These are phyloP conservation scores for Eristalinus aeneus DNA, from an alignment of 2,888 invertebrate species.

Conservation along the genomic window DNA sequence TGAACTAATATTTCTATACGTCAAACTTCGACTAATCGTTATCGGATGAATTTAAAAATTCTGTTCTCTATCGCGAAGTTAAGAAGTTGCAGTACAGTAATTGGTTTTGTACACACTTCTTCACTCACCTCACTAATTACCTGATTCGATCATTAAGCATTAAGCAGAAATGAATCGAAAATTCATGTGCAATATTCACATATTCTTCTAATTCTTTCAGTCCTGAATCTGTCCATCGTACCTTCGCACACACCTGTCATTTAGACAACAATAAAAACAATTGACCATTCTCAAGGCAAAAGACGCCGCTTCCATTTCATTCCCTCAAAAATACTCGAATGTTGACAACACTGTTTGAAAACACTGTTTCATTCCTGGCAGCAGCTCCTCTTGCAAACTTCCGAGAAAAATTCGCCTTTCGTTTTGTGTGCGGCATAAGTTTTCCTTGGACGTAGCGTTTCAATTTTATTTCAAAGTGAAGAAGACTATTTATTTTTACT, in stretches of 20 bases:
- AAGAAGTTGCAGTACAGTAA: too few relatives aligned
- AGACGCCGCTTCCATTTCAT: constrained; percentile 11
- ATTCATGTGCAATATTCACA: background rate
- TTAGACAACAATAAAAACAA: background rate
- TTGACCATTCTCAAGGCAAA: background rate
- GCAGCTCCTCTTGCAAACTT: constrained; percentile 26
- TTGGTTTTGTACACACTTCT: too few relatives aligned
- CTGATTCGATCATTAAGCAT: too few relatives aligned
- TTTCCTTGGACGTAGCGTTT: constrained; percentile 21
- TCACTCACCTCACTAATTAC: too few relatives aligned
- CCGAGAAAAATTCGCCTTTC: constrained; percentile 10
- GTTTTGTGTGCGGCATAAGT: constrained; percentile 41
- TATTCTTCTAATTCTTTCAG: background rate
- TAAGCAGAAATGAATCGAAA: too few relatives aligned
- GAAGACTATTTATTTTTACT: constrained; percentile 79
- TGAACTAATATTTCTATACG: too few relatives aligned
- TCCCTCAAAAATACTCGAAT: background rate
- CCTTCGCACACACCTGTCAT: background rate
- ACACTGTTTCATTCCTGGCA: constrained; percentile 60
- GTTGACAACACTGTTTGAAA: constrained; percentile 33
- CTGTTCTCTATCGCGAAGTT: too few relatives aligned
- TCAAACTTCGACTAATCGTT: too few relatives aligned
- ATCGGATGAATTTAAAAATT: too few relatives aligned
- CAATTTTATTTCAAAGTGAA: constrained; percentile 32
- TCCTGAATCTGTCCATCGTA: background rate